These are phyloP conservation scores for Antheraea assamensis DNA, from an alignment of 2,888 invertebrate species.

Conservation along the genomic window DNA sequence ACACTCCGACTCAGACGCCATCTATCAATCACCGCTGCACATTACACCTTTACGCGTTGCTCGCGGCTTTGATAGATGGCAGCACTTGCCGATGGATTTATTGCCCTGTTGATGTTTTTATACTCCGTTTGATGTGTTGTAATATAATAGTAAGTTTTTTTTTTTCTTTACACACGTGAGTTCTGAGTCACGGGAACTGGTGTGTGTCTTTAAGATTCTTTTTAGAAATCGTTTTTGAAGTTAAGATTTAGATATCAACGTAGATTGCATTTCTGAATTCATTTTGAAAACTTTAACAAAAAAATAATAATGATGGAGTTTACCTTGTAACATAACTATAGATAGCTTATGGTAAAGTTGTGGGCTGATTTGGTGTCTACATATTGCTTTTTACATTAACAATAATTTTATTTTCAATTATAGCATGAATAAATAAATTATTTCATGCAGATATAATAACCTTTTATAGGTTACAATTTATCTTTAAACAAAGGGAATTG, in stretches of 20 bases:
- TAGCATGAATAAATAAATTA: too few relatives aligned
- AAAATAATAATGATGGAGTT: neutral
- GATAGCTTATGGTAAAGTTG: too few relatives aligned
- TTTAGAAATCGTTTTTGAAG: neutral
- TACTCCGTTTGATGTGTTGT: constrained; percentile 61
- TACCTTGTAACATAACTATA: too few relatives aligned
- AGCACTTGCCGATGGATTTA: constrained; percentile 69
- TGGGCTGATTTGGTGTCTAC: too few relatives aligned
- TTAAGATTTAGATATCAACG: neutral
- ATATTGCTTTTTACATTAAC: too few relatives aligned
- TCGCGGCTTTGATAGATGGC: constrained; percentile 69
- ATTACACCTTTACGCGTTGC: constrained; percentile 70
- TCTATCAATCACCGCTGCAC: constrained; percentile 71
- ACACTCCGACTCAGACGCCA: constrained; percentile 56
- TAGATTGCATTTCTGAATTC: neutral
- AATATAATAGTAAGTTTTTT: constrained; percentile 54
- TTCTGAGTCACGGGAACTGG: constrained; percentile 38
- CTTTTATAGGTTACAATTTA: too few relatives aligned
- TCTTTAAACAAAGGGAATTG: too few relatives aligned
- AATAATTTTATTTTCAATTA: too few relatives aligned
- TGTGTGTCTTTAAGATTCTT: constrained; percentile 22
- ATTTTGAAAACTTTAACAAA: neutral
- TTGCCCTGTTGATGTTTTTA: constrained; percentile 64
- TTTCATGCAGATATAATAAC: too few relatives aligned
- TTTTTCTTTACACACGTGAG: constrained; percentile 37